Evolutionary conservation across 1,140 invertebrate species (phyloP), one percentile per base, ranked within the genome.

Genomic region (Aradophagus sp.): DNA sequence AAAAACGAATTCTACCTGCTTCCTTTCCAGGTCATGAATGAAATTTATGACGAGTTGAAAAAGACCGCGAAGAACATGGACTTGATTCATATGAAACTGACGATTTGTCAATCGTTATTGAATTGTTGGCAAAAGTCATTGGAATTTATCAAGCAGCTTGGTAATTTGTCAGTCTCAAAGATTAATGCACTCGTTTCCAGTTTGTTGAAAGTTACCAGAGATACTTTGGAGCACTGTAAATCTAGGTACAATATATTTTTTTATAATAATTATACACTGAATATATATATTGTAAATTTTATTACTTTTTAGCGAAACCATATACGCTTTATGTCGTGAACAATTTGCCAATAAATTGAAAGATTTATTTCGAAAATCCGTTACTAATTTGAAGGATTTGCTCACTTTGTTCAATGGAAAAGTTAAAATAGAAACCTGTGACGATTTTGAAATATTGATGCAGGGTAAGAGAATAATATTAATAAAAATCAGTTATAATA

Each of bases 291-390:
- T 5, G 20, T 8, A 23, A 23, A 5, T 23, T 4, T 5, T 23
- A 5, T 4, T 23, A 17, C 15, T 44, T 73, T 77, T 6, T 26
- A 84, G 83, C 16, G 41, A 68, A 52, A 63, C 27, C 31, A 45
- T 44, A 23, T 79, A 81, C 36, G 75, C 48, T 15, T 52, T 16
- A 1, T 53, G 75, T 20, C 75, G 76, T 29, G 44, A 70, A 16
- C 35, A 73, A 26, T 19, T 74, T 31, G 48, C 68, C n/a, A 56
- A 74, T 4, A 62, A 76, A 38, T 45, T 84, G 14, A 77, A 62
- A n/a, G 58, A 39, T 59, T 36, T 82, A 15, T 83, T 81, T 73
- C 66, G 56, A n/a, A 79, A 80, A 12, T 70, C 77, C 6, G 58
- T 72, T 11, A 42, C 42, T n/a, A 67, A 78, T 23, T 71, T 84